These are phyloP conservation scores for Musca vetustissima DNA, from an alignment of 1,140 invertebrate genomes.

Conservation along the genomic window DNA sequence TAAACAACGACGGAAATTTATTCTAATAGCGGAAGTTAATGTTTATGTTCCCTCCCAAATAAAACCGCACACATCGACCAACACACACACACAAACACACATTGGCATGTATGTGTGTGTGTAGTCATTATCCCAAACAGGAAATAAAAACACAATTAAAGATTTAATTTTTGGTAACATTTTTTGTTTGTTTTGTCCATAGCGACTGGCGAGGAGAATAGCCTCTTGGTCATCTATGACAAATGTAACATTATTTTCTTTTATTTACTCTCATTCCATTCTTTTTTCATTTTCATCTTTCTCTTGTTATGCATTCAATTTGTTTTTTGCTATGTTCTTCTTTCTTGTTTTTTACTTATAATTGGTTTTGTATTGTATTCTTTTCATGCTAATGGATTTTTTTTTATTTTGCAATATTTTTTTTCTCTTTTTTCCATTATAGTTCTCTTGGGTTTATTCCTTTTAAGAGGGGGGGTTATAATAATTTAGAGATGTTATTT, in stretches of 20 bases:
- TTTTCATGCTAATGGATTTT: conserved; percentile 1
- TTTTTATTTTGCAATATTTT: conserved; percentile 6
- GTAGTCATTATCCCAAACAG: too few species aligned
- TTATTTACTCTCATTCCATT: conserved; percentile 7
- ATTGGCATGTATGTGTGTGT: too few species aligned
- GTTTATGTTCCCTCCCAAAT: too few species aligned
- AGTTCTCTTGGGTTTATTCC: background rate
- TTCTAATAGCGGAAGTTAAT: too few species aligned
- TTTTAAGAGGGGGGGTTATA: background rate
- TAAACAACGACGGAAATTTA: too few species aligned
- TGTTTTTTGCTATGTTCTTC: background rate
- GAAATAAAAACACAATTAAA: conserved; percentile 15
- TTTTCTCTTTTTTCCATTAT: background rate
- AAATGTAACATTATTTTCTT: conserved; percentile 18
- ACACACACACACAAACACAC: too few species aligned
- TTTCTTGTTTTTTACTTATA: conserved; percentile 5
- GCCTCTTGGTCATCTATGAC: background rate
- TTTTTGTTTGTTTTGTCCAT: conserved; percentile 11
- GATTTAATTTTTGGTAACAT: conserved; percentile 24
- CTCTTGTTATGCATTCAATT: conserved; percentile 9
- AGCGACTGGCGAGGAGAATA: too few species aligned
- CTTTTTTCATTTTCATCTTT: background rate
- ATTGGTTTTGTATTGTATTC: conserved; percentile 11
- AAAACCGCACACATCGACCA: too few species aligned
- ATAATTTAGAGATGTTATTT: conserved; percentile 11